Conservation (phyloP, 1,140 invertebrate species). For the Geopemphigus sp. region DNA sequence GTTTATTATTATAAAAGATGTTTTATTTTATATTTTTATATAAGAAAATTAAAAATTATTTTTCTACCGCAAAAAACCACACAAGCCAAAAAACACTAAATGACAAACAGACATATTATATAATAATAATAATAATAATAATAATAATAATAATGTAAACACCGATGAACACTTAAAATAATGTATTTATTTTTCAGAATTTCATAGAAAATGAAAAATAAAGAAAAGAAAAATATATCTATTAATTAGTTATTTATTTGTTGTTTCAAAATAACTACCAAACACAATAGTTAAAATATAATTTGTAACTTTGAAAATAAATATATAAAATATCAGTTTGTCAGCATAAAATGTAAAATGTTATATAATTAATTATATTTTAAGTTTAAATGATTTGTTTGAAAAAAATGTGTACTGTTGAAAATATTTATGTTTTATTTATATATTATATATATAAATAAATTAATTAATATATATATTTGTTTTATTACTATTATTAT, state of each 20-base stretch:
- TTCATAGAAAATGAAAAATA: slow-evolving; percentile 11
- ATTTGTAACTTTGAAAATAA: slow-evolving; percentile 13
- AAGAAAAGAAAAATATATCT: slow-evolving; percentile 15
- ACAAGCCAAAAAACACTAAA: slow-evolving; percentile 48
- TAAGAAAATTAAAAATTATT: slow-evolving; percentile 38
- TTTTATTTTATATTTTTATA: slow-evolving; percentile 6
- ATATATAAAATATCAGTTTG: slow-evolving; percentile 40
- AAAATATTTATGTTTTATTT: slow-evolving; percentile 11
- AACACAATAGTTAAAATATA: slow-evolving; percentile 18
- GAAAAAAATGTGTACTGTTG: slow-evolving; percentile 14
- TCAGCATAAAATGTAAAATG: slow-evolving; percentile 10
- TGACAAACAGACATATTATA: slow-evolving; percentile 34
- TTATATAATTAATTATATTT: slow-evolving; percentile 1
- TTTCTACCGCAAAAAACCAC: slow-evolving; percentile 41
- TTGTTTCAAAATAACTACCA: slow-evolving; percentile 2
- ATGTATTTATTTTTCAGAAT: slow-evolving; percentile 15
- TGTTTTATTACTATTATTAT: not conserved
- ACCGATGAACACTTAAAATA: slow-evolving; percentile 40
- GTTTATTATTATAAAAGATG: not conserved
- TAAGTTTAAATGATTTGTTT: slow-evolving; percentile 9
- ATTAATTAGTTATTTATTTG: slow-evolving; percentile 19
- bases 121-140: not conserved
- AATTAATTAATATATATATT: slow-evolving; percentile 33
- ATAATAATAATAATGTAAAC: slow-evolving; percentile 17
- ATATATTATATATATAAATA: slow-evolving; percentile 12